Evolutionary conservation across 1,140 invertebrate species (phyloP).

Genomic region (Caenorhabditis tropicalis): DNA sequence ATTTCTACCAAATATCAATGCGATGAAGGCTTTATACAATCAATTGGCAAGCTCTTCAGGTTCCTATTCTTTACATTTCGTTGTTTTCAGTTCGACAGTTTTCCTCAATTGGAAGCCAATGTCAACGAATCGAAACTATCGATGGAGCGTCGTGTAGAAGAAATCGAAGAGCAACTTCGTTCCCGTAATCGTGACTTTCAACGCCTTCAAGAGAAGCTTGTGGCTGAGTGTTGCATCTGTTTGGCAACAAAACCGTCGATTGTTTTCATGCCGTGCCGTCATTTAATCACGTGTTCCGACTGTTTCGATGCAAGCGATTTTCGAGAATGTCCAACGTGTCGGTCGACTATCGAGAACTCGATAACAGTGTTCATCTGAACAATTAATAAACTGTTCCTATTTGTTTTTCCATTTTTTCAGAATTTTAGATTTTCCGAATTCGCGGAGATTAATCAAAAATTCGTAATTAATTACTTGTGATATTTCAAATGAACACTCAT

Average conservation of each 20-base stretch:
- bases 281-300: slow-evolving; percentile 32
- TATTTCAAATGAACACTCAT: too few species aligned
- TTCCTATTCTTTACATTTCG: neutral
- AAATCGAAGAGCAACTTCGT: slow-evolving; percentile 6
- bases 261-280: slow-evolving; percentile 47
- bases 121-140: neutral
- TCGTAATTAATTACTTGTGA: too few species aligned
- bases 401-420: neutral
- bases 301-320: slow-evolving; percentile 41
- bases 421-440: neutral
- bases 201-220: slow-evolving; percentile 27
- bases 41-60: neutral
- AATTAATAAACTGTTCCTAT: neutral
- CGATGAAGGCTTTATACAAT: neutral
- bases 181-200: slow-evolving; percentile 21
- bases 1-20: slow-evolving; percentile 14
- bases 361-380: slow-evolving; percentile 31
- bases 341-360: slow-evolving; percentile 40
- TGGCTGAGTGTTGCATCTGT: slow-evolving; percentile 47
- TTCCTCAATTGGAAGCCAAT: slow-evolving; percentile 42
- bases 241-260: slow-evolving; percentile 33
- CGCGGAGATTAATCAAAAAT: too few species aligned
- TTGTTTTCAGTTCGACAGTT: slow-evolving; percentile 24
- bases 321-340: slow-evolving; percentile 44
- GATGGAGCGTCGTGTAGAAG: neutral